Evolutionary conservation across 2,888 invertebrate genomes (phyloP).

Genomic region (Marasmarcha lunaedactyla): DNA sequence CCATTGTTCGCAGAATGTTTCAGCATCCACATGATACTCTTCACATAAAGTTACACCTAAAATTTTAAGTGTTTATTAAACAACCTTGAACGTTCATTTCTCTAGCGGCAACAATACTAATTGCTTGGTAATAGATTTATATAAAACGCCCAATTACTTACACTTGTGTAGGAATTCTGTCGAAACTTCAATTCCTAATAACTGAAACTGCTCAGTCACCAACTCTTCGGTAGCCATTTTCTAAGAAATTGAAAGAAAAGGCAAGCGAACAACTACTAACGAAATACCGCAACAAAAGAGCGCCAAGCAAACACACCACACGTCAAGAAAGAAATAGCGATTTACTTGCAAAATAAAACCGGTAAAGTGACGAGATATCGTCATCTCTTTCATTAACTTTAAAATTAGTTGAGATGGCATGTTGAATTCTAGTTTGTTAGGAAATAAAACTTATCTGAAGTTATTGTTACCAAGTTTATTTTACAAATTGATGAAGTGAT

Average conservation of each 20-base stretch:
- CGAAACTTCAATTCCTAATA: slow-evolving; percentile 69
- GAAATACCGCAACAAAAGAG: slow-evolving; percentile 24
- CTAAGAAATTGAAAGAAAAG: slow-evolving; percentile 27
- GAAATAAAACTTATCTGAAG: too few relatives aligned
- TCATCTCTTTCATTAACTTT: too few relatives aligned
- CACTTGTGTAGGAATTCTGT: slow-evolving; percentile 70
- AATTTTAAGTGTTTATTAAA: slow-evolving; percentile 32
- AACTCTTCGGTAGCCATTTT: slow-evolving; percentile 69
- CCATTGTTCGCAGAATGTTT: slow-evolving; percentile 82
- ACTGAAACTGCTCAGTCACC: slow-evolving; percentile 73
- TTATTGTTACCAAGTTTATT: too few relatives aligned
- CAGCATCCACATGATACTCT: slow-evolving; percentile 73
- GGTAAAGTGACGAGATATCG: too few relatives aligned
- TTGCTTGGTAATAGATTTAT: background rate
- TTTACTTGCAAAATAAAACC: background rate
- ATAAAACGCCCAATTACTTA: slow-evolving; percentile 30
- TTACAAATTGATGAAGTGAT: too few relatives aligned
- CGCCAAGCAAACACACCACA: slow-evolving; percentile 29
- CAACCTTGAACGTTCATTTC: slow-evolving; percentile 62
- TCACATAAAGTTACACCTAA: slow-evolving; percentile 75
- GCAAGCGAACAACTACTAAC: slow-evolving; percentile 19
- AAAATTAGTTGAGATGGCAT: too few relatives aligned
- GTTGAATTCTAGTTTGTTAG: too few relatives aligned
- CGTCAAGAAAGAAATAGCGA: slow-evolving; percentile 15
- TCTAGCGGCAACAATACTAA: slow-evolving; percentile 20